Base-by-base conservation (phyloP, 92 coral and sea anemone genomes). In the Meandrina meandrites region DNA sequence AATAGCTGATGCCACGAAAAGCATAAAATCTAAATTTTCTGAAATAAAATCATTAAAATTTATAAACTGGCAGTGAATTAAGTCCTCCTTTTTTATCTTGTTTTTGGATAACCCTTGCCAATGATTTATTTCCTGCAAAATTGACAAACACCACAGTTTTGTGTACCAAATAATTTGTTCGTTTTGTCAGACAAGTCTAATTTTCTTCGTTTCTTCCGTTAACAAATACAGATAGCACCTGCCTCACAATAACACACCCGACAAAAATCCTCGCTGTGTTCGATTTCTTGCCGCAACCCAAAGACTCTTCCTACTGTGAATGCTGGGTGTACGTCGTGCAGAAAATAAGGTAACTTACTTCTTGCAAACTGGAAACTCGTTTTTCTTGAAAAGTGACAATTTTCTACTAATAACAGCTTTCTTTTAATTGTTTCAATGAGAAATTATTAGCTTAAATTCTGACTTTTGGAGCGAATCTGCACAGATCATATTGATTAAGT, bases 141-240 rank as follows among this genome's bases (percentile, higher is more conserved):
- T 47, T 67, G 84, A 81, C 58, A 81, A 53, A 79, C 64, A 22
- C 19, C 34, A 10, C 32, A 36, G 2, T 16, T 81, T 42, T 81
- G 19, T 81, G 76, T 42, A 42, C 40, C 54, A 53, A 53, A 51
- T 14, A 74, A 27, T 40, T 34, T 56, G 54, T 17, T 74, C 53
- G 40, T 84, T 51, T 58, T 84, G 80, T 84, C 80, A 57, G 80
- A 84, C 80, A 27, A 54, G 80, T 31, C 48, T 37, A 57, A 84
- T 84, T 57, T 53, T 28, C 45, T 47, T 28, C 48, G 34, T 77
- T 42, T 22, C 54, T 57, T 84, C 87, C 87, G 74, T 57, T 37
- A 56, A 48, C 77, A 31, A 83, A 82, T 21, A 73, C 35, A 19
- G 3, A 19, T 83, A 83, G 13, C 69, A 71, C 22, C 79, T 83